Conservation (phyloP, 30 jellyfish, hydroid and myxozoan genomes). For the Haliclystus octoradiatus region DNA sequence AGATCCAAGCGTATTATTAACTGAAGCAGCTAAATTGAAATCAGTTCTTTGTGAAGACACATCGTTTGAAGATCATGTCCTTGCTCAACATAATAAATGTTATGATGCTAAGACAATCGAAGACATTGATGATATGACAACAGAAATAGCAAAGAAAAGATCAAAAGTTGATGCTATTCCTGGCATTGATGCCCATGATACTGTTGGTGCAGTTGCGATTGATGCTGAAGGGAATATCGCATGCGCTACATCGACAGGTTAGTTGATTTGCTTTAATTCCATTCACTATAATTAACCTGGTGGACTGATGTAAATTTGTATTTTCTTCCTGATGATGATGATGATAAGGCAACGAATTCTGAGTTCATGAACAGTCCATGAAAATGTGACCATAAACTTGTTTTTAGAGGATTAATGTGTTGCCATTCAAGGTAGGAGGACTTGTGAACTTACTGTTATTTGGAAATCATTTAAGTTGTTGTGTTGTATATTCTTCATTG, state of each 20-base stretch:
- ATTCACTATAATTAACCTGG: neutral
- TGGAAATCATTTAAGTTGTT: no score
- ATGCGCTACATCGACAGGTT: slow-evolving; percentile 97
- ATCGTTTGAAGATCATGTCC: slow-evolving; percentile 18
- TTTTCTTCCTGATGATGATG: neutral
- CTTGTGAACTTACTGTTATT: no score
- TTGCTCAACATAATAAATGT: slow-evolving; percentile 29
- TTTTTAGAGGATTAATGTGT: no score
- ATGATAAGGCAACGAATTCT: no score
- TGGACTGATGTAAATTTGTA: neutral
- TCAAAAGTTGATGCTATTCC: slow-evolving; percentile 13
- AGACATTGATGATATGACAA: slow-evolving; percentile 42
- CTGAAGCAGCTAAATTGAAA: slow-evolving; percentile 34
- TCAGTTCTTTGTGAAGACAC: slow-evolving; percentile 1
- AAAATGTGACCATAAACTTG: no score
- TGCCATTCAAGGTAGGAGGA: no score
- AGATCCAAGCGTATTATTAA: slow-evolving; percentile 41
- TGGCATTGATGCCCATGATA: slow-evolving; percentile 68
- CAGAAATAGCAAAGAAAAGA: slow-evolving; percentile 27
- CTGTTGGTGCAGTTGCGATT: slow-evolving; percentile 97
- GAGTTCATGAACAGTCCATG: no score
- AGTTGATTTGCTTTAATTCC: neutral
- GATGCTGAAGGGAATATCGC: slow-evolving; percentile 82
- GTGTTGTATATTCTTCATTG: no score
- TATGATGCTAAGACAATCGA: slow-evolving; percentile 33